Percentiles rank a stretch among this genome's conserved stretches.
Conservation (phyloP, 2,113 vertebrate species). For the Clarias magur region DNA sequence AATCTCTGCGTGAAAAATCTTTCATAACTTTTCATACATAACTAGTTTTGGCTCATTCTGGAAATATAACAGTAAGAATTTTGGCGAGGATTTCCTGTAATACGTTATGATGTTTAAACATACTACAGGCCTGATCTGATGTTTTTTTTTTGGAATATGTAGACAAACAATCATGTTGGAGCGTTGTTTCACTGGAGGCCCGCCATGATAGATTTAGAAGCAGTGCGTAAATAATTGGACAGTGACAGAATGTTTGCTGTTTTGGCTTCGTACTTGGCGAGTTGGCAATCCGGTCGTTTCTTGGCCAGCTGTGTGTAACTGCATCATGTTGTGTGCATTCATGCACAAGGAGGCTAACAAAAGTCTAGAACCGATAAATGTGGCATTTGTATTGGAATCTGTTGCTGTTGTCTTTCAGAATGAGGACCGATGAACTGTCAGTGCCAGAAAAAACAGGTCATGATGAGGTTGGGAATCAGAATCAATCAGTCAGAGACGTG, state of each 20-base stretch:
- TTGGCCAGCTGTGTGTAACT: constrained; percentile 27
- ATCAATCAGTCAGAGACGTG: constrained; percentile 10
- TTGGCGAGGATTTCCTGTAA: constrained; percentile 9
- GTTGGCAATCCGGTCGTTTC: constrained; percentile 11
- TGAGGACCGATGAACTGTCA: background rate
- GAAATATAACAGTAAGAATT: constrained; percentile 15
- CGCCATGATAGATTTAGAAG: background rate
- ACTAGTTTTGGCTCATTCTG: constrained; percentile 9
- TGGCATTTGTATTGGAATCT: constrained; percentile 20
- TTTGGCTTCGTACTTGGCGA: constrained; percentile 14
- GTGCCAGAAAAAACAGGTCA: constrained; percentile 1
- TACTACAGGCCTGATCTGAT: background rate
- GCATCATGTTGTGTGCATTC: constrained; percentile 23
- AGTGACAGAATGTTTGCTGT: constrained; percentile 29
- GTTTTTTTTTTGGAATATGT: background rate
- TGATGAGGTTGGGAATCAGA: background rate
- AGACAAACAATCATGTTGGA: background rate
- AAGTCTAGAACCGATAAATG: constrained; percentile 26
- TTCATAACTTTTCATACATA: constrained; percentile 33
- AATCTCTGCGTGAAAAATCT: constrained; percentile 27
- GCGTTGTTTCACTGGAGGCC: background rate
- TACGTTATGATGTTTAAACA: constrained; percentile 15
- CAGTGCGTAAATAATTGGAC: constrained; percentile 26
- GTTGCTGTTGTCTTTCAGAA: constrained; percentile 3
- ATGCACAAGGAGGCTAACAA: constrained; percentile 31